A percentile compares a stretch with the other conserved stretches of the same genome.
phyloP scores from a whole-genome alignment of 2,113 vertebrate genomes.

The Cryptomyrus ogoouensis region DNA sequence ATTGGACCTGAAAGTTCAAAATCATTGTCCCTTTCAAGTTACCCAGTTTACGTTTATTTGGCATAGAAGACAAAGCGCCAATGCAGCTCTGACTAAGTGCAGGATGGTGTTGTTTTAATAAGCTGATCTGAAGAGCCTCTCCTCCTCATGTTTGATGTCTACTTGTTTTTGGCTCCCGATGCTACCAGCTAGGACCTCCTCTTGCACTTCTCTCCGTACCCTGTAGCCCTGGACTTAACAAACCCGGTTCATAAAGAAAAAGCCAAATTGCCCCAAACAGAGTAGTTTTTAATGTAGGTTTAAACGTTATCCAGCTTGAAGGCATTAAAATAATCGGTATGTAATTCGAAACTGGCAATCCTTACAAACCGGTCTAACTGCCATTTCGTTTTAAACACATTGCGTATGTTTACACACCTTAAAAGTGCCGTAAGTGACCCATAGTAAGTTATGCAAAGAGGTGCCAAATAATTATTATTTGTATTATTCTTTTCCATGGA shows the following conservation, averaged over 20 bases:
- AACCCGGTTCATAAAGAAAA: background rate
- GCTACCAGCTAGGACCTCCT: background rate
- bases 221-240: background rate
- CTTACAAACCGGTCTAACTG: background rate
- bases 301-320: background rate
- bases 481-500: constrained; percentile 16
- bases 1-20: background rate
- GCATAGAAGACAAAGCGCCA: background rate
- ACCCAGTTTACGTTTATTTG: background rate
- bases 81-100: background rate
- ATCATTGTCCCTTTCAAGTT: background rate
- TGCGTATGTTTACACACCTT: background rate
- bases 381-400: background rate
- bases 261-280: background rate
- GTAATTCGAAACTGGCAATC: background rate
- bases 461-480: background rate
- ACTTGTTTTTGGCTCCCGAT: background rate
- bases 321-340: background rate
- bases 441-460: background rate
- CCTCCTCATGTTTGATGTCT: background rate
- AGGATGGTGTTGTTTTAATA: background rate
- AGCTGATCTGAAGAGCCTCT: background rate
- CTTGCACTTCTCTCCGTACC: background rate
- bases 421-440: background rate
- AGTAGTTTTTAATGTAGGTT: background rate